Base-by-base conservation (phyloP, 2,888 invertebrate species). In the Anoncus sp. region DNA sequence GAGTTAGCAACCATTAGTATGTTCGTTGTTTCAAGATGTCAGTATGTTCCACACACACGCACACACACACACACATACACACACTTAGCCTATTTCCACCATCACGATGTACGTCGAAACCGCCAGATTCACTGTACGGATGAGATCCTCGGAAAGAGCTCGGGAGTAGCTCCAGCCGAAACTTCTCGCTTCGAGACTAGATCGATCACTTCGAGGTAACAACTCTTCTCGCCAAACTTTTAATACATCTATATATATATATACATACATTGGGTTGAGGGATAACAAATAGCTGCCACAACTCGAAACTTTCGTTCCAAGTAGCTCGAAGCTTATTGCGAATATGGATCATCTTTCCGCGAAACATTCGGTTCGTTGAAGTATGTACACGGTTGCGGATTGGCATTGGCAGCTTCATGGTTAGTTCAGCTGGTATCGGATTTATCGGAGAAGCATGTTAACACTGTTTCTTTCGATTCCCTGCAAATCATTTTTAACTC, bases 301-400 rank as follows among this genome's bases (percentile, higher is more conserved):
- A 72, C 72, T 71, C 55, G 76, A 67, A 76, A 76, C 45, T 76
- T 45, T 72, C 62, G 66, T 72, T 67, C 18, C 47, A 72, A 67
- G 55, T 62, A 72, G 53, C 40, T 76, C 20, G 40, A 47, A 76
- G 71, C 76, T 76, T 76, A 72, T 67, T 76, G 66, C 76, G 71
- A 76, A 72, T 76, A 67, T 76, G 76, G 76, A 76, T 76, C 76
- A 76, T 76, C 72, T 76, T 76, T 72, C 66, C 22, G 57, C 20
- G 43, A 62, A 49, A 62, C 55, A 63, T 69, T 69, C 69, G 10
- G 2, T 22, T 49, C 22, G 31, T 59, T 45, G 43, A 43, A 59
- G 70, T 49, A 55, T 43, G 31, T 62, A 59, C 24, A n/a, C n/a
- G n/a, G n/a, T n/a, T 35, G 12, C 14, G 22, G n/a, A 24, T 35